These are phyloP conservation scores for Zygogramma bicolorata DNA, from an alignment of 2,888 invertebrate species.

Conservation along the genomic window DNA sequence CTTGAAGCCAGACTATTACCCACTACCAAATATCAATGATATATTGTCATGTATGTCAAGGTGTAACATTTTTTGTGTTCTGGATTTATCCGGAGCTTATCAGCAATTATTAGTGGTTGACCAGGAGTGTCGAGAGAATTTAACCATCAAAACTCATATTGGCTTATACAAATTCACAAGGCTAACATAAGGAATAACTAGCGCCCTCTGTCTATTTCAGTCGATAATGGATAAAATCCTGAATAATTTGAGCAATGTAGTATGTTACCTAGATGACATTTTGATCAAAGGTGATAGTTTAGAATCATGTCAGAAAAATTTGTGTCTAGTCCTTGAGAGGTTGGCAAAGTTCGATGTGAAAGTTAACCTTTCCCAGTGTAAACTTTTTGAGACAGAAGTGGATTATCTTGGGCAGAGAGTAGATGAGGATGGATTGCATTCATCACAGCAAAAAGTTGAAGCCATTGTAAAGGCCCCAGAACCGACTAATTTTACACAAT, in stretches of 20 bases:
- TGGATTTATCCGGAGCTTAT: constrained; percentile 26
- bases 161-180: constrained; percentile 29
- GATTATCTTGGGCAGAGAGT: constrained; percentile 1
- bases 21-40: no score
- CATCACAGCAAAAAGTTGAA: background rate
- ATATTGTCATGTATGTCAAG: constrained; percentile 26
- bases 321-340: constrained; percentile 2
- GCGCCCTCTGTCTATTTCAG: constrained; percentile 19
- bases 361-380: background rate
- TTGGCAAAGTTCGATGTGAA: background rate
- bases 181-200: constrained; percentile 19
- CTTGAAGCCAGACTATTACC: constrained; percentile 27
- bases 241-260: constrained; percentile 10
- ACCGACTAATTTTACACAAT: constrained; percentile 1
- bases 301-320: background rate
- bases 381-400: background rate
- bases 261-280: constrained; percentile 27
- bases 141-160: constrained; percentile 33
- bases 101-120: constrained; percentile 18
- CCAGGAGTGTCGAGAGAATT: constrained; percentile 11
- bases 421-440: background rate
- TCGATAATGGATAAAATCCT: constrained; percentile 30
- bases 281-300: background rate
- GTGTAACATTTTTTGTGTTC: constrained; percentile 1
- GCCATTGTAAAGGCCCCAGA: constrained; percentile 10